Base-by-base conservation (phyloP, 2,113 vertebrate genomes). In the Nyctibius bracteatus region DNA sequence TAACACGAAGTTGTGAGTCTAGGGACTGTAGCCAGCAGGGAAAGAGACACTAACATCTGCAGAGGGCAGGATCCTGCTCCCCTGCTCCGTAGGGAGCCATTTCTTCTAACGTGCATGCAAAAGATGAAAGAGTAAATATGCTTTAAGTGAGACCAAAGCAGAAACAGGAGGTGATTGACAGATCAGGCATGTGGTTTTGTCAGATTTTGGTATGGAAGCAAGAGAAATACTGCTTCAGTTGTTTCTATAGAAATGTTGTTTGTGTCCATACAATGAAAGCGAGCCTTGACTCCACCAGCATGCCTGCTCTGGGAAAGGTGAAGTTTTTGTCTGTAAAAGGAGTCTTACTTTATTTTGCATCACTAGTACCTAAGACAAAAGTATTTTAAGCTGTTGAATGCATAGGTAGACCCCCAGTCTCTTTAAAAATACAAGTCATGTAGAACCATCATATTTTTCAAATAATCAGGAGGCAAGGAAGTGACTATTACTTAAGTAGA, bases 1-100 rank as follows among this genome's bases (percentile, higher is more conserved):
- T 8, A 55, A 55, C 8, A 12, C 1, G 0, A 52, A 20, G 20
- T 43, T 27, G 6, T 0, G 25, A 47, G 55, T 12, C 18, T 5
- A 30, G 20, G 10, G n/a, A 19, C 20, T 41, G 11, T 2, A 41
- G 39, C 14, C 21, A 12, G 55, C 5, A 4, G 18, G 18, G 30
- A 58, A 44, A 39, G 23, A 44, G 49, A 57, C 8, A 46, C 4
- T 12, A 61, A 25, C 47, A 17, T 31, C 43, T 49, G 37, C 58
- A 23, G 35, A 25, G 8, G 17, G 17, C 24, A 55, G 46, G 41
- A 66, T 47, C 19, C 43, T 49, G 6, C 55, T 30, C 10, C 39
- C 46, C 30, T 8, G 58, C 71, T 43, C 5, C 0, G 0, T 1
- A 43, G 44, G 31, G 10, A 85, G 46, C 7, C 14, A 46, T 37